These are phyloP conservation scores for Sebastolobus alascanus DNA, from an alignment of 2,797 vertebrate species.

Conservation along the genomic window DNA sequence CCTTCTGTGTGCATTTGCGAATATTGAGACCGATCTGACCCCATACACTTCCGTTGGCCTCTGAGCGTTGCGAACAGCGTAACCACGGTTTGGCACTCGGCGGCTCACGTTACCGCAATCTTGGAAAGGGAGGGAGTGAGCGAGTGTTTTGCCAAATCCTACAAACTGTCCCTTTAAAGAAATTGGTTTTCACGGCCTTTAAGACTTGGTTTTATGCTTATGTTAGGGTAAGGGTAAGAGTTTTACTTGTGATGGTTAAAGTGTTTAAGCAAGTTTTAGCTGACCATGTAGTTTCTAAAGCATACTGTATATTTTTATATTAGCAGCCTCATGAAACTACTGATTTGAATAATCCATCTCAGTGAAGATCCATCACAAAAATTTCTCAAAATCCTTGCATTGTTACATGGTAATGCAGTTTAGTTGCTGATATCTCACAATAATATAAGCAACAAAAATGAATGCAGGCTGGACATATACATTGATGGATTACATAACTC, in stretches of 20 bases:
- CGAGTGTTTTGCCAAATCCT: no score
- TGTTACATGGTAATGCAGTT: background rate
- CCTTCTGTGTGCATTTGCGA: no score
- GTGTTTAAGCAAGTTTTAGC: background rate
- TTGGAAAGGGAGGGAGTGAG: no score
- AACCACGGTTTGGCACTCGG: no score
- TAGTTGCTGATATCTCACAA: background rate
- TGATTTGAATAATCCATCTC: background rate
- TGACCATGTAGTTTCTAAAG: background rate
- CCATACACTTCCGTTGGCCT: no score
- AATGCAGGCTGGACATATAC: background rate
- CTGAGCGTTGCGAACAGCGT: no score
- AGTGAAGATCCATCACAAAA: background rate
- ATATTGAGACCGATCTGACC: no score
- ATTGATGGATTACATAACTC: background rate
- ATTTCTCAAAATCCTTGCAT: background rate
- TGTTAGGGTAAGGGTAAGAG: background rate
- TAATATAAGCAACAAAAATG: background rate
- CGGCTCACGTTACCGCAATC: no score
- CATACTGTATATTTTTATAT: background rate
- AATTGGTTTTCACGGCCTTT: background rate
- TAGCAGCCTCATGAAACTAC: background rate
- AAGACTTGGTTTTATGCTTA: background rate
- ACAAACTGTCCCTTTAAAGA: no score
- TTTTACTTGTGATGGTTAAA: background rate